Evolutionary conservation across 2,888 invertebrate species (phyloP).

Genomic region (Hirtodrosophila trivittata): DNA sequence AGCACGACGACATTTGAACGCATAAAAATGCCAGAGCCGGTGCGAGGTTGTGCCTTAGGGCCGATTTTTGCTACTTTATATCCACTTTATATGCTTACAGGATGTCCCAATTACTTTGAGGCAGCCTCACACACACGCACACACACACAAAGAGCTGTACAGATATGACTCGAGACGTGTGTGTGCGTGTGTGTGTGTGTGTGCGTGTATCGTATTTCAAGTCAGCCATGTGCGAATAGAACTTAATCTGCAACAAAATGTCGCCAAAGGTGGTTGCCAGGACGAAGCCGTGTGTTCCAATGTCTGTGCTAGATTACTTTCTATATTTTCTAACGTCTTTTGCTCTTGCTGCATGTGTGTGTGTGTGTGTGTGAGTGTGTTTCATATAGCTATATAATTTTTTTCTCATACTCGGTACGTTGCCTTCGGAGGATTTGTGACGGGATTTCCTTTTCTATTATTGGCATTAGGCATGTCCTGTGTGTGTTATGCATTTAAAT

Average conservation of each 20-base stretch:
- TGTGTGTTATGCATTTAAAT: conserved; percentile 85
- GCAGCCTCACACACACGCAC: conserved; percentile 40
- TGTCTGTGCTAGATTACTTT: conserved; percentile 75
- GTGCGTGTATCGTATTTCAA: conserved; percentile 81
- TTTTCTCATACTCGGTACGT: conserved; percentile 63
- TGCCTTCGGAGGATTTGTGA: conserved; percentile 83
- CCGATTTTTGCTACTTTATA: conserved; percentile 75
- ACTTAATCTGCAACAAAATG: conserved; percentile 84
- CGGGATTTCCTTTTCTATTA: conserved; percentile 85
- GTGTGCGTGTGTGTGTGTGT: conserved; percentile 36
- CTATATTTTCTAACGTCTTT: conserved; percentile 78
- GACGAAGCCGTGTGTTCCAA: conserved; percentile 38
- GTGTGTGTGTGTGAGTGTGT: conserved; percentile 27
- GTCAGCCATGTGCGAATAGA: conserved; percentile 83
- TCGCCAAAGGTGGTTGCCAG: conserved; percentile 80
- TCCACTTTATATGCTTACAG: conserved; percentile 82
- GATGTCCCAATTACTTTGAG: conserved; percentile 82
- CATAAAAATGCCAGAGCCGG: conserved; percentile 77
- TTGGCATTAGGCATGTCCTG: conserved; percentile 84
- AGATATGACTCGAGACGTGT: conserved; percentile 25
- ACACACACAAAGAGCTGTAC: conserved; percentile 4
- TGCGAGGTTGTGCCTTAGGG: conserved; percentile 71
- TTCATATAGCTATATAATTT: conserved; percentile 69
- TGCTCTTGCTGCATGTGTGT: conserved; percentile 13
- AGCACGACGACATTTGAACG: conserved; percentile 74